Base-by-base conservation (phyloP, 2,888 invertebrate species). In the Watsonalla cultraria region DNA sequence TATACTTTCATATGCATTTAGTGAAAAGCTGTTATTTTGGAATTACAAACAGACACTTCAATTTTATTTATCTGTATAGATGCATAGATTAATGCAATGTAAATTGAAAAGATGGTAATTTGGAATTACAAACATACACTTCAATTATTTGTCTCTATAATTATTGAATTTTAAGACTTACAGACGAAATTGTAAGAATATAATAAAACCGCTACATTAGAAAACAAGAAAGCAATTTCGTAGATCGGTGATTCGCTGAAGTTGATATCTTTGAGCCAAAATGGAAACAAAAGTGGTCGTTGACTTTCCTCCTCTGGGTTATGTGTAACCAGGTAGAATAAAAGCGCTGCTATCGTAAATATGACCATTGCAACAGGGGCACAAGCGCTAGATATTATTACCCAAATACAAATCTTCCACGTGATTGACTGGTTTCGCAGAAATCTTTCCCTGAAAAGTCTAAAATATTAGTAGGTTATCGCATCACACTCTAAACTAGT, bases 281-380 rank as follows among this genome's bases (percentile, higher is more conserved):
- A 73, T 0, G 85, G 84, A 48, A 82, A 82, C 4, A 80, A 57
- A 24, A 84, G 57, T 5, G 82, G 80, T 52, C 79, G 71, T 9
- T 62, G 55, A 0, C 53, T 60, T 37, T 56, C 64, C 4, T 71
- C 68, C 0, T 60, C 72, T 2, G 72, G 61, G 0, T 66, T 58
- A 33, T 72, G 64, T 0, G 66, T 76, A 0, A 55, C 39, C 7
- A 72, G 13, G 54, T 68, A 75, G 46, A 66, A 76, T 0, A 77
- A 6, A 0, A 84, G 65, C 0, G 65, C 46, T 0, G 57, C 2
- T 6, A 45, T 47, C 0, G 75, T 60, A 6, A 76, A 69, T 0
- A 54, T 1, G 0, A 72, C 61, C 66, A 82, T 74, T 5, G 62
- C 70, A 0, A 64, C 5, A 1, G 60, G 52, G 6, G 73, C 55